Evolutionary conservation across 2,113 vertebrate genomes (phyloP).

Genomic region (Canis aureus): DNA sequence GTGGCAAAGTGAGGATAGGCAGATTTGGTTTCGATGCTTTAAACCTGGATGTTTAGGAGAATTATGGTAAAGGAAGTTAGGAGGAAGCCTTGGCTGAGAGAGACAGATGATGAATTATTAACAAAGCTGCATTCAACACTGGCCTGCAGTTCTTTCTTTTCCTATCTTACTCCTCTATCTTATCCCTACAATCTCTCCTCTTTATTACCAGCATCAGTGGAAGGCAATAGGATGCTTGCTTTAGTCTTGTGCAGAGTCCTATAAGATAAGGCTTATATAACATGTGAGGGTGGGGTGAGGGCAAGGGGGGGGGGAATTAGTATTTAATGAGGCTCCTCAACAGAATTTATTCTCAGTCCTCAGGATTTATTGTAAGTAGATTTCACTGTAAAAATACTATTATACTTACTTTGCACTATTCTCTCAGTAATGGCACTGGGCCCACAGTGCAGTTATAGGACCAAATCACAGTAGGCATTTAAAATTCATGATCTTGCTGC

Average conservation of each 20-base stretch:
- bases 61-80: background rate
- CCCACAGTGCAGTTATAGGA: constrained; percentile 68
- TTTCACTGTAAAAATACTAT: constrained; percentile 73
- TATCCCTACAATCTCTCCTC: background rate
- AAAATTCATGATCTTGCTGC: constrained; percentile 80
- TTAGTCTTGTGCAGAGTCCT: background rate
- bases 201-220: constrained; percentile 29
- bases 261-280: constrained; percentile 51
- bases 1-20: background rate
- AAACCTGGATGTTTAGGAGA: background rate
- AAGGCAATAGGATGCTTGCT: background rate
- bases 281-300: background rate
- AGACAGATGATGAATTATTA: constrained; percentile 52
- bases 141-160: background rate
- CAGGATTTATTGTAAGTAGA: constrained; percentile 62
- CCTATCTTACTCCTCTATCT: background rate
- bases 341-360: constrained; percentile 56
- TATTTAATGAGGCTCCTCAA: constrained; percentile 63
- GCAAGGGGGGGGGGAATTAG: constrained; percentile 14
- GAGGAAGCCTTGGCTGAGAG: constrained; percentile 22
- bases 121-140: background rate
- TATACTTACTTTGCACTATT: constrained; percentile 60
- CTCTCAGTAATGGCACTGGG: constrained; percentile 48
- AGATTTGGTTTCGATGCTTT: background rate
- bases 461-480: constrained; percentile 75